Evolutionary conservation across 2,888 invertebrate species (phyloP).

Genomic region (Synanthedon formicaeformis): DNA sequence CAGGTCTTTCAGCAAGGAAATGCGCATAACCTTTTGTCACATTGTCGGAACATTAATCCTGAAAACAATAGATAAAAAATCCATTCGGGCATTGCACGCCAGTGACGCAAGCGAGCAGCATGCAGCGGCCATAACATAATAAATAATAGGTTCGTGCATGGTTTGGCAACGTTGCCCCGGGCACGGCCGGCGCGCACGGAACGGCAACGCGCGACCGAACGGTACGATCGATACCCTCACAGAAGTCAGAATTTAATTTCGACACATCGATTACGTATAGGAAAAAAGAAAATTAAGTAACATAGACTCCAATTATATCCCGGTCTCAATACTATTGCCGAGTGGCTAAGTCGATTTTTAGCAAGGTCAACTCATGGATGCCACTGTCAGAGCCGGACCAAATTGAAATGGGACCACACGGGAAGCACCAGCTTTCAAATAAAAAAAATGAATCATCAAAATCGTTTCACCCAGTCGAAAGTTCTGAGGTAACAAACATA

Average conservation of each 20-base stretch:
- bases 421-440: too few relatives aligned
- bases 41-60: background rate
- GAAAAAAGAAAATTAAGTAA: too few relatives aligned
- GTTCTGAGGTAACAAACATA: too few relatives aligned
- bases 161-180: constrained; percentile 25
- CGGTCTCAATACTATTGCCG: too few relatives aligned
- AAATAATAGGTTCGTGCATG: constrained; percentile 8
- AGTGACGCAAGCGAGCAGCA: constrained; percentile 14
- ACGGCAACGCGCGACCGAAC: constrained; percentile 12
- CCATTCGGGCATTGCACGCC: constrained; percentile 8
- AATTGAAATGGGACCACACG: too few relatives aligned
- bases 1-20: background rate
- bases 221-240: constrained; percentile 6
- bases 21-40: background rate
- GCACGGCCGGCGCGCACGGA: constrained; percentile 5
- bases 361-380: background rate
- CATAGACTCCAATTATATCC: too few relatives aligned
- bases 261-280: too few relatives aligned
- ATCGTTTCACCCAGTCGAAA: too few relatives aligned
- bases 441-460: too few relatives aligned
- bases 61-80: background rate
- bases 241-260: too few relatives aligned
- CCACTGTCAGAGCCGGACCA: too few relatives aligned
- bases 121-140: constrained; percentile 4
- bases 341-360: too few relatives aligned